Evolutionary conservation across 37 sponge, comb jelly and placozoan genomes (phyloP).

Genomic region (Cliona cf. orientalis): DNA sequence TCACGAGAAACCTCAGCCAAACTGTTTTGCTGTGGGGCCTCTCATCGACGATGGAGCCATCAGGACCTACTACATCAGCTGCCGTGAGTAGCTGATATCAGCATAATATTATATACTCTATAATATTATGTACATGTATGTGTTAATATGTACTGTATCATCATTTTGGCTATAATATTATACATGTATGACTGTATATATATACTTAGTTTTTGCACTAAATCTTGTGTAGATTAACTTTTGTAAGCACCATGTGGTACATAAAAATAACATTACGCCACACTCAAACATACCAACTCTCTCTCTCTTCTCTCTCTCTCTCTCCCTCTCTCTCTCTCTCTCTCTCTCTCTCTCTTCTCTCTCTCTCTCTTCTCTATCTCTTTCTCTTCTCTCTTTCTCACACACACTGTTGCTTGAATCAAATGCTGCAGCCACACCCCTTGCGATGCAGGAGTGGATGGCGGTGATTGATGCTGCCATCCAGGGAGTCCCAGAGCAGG

Average conservation of each 20-base stretch:
- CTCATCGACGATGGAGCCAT: constrained; percentile 88
- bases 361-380: not conserved
- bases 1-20: constrained; percentile 65
- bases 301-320: constrained; percentile 35
- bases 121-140: too few species aligned
- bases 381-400: too few species aligned
- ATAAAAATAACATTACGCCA: too few species aligned
- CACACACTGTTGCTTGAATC: not conserved
- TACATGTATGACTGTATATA: too few species aligned
- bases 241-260: too few species aligned
- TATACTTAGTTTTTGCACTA: not conserved
- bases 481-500: constrained; percentile 85
- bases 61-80: constrained; percentile 90
- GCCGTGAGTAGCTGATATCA: constrained; percentile 75
- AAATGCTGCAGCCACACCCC: constrained; percentile 37
- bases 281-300: too few species aligned
- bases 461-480: constrained; percentile 91
- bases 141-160: too few species aligned
- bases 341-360: constrained; percentile 18
- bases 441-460: constrained; percentile 88
- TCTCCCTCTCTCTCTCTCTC: constrained; percentile 41
- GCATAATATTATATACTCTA: too few species aligned
- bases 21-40: constrained; percentile 94
- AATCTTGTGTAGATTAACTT: not conserved
- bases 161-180: too few species aligned